These are phyloP conservation scores for Platichthys stellatus DNA, from an alignment of 2,113 vertebrate species.

Conservation along the genomic window DNA sequence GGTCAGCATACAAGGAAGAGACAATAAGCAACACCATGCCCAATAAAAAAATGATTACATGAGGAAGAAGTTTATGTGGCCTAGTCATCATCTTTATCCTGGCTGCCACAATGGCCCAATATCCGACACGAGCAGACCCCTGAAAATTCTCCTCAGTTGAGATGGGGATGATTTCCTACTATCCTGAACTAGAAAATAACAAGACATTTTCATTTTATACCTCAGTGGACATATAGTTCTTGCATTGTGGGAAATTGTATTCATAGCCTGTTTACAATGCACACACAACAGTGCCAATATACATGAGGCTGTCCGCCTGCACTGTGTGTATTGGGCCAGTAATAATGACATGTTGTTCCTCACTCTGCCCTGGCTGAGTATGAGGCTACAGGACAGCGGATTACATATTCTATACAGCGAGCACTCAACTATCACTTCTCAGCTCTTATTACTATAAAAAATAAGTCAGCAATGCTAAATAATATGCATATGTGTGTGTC, in stretches of 20 bases:
- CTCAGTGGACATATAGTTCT: conserved; percentile 60
- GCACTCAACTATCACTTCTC: conserved; percentile 48
- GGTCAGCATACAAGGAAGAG: conserved; percentile 17
- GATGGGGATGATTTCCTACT: conserved; percentile 42
- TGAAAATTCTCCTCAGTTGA: conserved; percentile 30
- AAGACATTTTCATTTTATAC: conserved; percentile 75
- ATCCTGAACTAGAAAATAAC: conserved; percentile 56
- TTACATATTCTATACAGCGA: conserved; percentile 55
- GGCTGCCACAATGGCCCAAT: conserved; percentile 21
- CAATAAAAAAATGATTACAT: conserved; percentile 50
- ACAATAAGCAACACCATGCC: conserved; percentile 23
- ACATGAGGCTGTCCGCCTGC: conserved; percentile 51
- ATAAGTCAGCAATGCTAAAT: conserved; percentile 22
- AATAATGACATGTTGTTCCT: conserved; percentile 69
- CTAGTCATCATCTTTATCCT: conserved; percentile 37
- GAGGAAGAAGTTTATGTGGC: conserved; percentile 32
- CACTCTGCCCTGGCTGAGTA: conserved; percentile 44
- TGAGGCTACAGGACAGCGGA: conserved; percentile 37
- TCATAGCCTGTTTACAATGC: conserved; percentile 69
- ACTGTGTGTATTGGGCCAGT: conserved; percentile 31
- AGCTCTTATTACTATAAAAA: conserved; percentile 29
- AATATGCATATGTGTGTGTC: conserved; percentile 37
- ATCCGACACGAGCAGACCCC: conserved; percentile 29
- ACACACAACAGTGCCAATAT: conserved; percentile 36
- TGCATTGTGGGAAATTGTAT: conserved; percentile 66